A percentile compares a stretch with the other conserved stretches of the same genome.
These are phyloP conservation scores for Gibbula magus DNA, from an alignment of 2,888 invertebrate species.

Conservation along the genomic window DNA sequence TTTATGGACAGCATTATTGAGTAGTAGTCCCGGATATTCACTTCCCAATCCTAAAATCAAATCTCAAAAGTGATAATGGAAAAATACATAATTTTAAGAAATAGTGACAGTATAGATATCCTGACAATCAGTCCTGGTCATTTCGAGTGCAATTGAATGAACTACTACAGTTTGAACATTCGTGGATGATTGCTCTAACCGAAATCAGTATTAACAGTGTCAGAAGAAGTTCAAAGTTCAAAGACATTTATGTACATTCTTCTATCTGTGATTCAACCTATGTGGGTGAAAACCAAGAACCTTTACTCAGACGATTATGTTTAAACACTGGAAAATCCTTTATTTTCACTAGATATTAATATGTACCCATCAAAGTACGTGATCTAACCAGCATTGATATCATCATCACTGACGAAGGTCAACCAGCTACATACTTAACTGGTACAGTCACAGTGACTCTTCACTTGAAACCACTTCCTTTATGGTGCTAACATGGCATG, in stretches of 20 bases:
- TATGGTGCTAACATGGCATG: background rate
- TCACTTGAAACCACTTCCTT: background rate
- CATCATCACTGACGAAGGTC: background rate
- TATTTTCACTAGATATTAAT: background rate
- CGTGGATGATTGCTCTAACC: background rate
- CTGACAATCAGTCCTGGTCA: background rate
- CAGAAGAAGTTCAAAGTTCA: background rate
- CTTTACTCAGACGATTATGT: background rate
- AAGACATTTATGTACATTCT: background rate
- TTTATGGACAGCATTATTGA: slow-evolving; percentile 15
- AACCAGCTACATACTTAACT: background rate
- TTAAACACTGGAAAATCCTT: background rate
- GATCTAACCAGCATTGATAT: background rate
- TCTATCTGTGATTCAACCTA: background rate
- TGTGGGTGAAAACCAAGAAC: slow-evolving; percentile 5
- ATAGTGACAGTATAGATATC: background rate
- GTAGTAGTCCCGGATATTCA: background rate
- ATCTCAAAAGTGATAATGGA: background rate
- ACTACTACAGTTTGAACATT: background rate
- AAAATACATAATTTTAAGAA: background rate
- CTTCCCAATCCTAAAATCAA: slow-evolving; percentile 3
- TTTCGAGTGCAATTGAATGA: slow-evolving; percentile 4
- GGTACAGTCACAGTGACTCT: background rate
- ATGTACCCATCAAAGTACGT: slow-evolving; percentile 8
- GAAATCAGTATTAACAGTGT: background rate